Evolutionary conservation across 2,888 invertebrate genomes (phyloP).

Genomic region (Chaetoderma sp.): DNA sequence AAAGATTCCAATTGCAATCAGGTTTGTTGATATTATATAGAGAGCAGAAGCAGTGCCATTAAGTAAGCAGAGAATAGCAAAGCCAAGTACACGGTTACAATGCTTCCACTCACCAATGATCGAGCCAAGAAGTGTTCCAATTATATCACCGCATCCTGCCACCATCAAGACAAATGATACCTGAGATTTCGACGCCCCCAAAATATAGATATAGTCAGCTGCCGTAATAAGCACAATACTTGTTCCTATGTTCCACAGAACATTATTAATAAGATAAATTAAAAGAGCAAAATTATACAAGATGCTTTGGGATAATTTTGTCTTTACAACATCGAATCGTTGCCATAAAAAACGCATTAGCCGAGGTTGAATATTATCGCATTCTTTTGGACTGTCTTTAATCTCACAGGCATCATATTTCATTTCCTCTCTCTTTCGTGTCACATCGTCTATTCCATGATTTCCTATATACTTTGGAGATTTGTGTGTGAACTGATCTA

Average conservation of each 20-base stretch:
- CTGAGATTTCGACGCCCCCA: conserved; percentile 41
- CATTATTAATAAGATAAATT: conserved; percentile 55
- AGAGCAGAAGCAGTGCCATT: conserved; percentile 40
- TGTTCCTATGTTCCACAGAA: conserved; percentile 54
- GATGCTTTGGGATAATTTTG: neutral
- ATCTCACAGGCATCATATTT: no score
- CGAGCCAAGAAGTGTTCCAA: conserved; percentile 53
- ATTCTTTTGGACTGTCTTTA: no score
- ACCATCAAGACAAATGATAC: conserved; percentile 43
- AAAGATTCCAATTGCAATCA: conserved; percentile 8
- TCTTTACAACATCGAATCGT: no score
- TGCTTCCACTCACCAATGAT: conserved; percentile 47
- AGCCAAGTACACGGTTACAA: conserved; percentile 43
- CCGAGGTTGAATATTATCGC: no score
- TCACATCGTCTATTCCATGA: no score
- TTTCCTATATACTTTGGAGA: no score
- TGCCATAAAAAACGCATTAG: no score
- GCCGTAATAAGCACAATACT: conserved; percentile 46
- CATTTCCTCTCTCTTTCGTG: no score
- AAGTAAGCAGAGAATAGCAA: conserved; percentile 43
- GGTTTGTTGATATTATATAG: conserved; percentile 7
- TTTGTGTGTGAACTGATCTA: no score
- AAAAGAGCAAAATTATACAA: conserved; percentile 40
- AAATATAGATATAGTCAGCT: conserved; percentile 45
- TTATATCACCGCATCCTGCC: conserved; percentile 44